These are phyloP conservation scores for Taenioides sp. DNA, from an alignment of 2,797 vertebrate genomes.

Conservation along the genomic window DNA sequence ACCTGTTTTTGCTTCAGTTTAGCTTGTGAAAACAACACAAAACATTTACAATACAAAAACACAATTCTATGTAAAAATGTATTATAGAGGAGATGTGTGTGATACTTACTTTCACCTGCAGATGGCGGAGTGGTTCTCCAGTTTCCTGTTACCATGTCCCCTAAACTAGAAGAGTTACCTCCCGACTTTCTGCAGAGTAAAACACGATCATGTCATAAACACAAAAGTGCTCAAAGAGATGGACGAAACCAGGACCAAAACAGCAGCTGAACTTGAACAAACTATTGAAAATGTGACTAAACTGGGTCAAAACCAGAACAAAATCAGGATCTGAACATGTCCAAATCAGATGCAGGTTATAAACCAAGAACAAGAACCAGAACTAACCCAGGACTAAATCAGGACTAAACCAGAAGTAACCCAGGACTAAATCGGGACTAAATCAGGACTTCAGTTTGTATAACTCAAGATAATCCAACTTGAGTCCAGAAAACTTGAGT, in stretches of 20 bases:
- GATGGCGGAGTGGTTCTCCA: conserved; percentile 94
- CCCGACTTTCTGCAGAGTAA: conserved; percentile 82
- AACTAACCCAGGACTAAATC: background rate
- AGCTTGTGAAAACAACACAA: conserved; percentile 85
- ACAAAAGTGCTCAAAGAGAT: background rate
- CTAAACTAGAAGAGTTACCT: conserved; percentile 88
- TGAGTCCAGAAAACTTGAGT: background rate
- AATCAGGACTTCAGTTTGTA: too few relatives aligned
- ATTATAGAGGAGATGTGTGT: conserved; percentile 11
- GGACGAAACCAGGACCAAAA: background rate
- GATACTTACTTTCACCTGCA: conserved; percentile 85
- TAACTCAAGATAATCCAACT: too few relatives aligned
- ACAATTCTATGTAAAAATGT: background rate
- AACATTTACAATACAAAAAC: conserved; percentile 61
- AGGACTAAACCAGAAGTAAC: background rate
- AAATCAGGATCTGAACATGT: background rate
- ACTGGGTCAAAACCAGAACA: background rate
- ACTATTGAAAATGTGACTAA: background rate
- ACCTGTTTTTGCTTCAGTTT: conserved; percentile 99
- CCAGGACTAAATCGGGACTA: background rate
- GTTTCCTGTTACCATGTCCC: conserved; percentile 88
- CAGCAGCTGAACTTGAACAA: too few relatives aligned
- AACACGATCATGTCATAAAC: background rate
- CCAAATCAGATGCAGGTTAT: too few relatives aligned
- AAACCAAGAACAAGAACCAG: background rate